Evolutionary conservation across 1,140 invertebrate genomes (phyloP), one percentile per base, ranked within the genome.

Genomic region (Formica exsecta): DNA sequence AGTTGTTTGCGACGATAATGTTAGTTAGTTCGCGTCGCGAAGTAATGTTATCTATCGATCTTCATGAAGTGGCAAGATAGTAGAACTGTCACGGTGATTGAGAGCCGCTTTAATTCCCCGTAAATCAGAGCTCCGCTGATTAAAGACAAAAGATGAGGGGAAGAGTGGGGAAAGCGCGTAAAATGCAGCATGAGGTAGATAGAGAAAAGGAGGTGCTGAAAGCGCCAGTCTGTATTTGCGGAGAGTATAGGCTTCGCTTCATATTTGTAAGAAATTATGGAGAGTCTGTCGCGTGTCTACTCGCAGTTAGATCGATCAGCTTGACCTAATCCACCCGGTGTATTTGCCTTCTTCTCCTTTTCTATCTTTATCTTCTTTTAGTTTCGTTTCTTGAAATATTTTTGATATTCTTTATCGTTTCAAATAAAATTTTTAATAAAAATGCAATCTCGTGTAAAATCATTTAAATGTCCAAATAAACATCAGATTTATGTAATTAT

Each of bases 181-280:
- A 89, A 85, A 59, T 85, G 70, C 65, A 6, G 57, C 54, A 44
- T 38, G 77, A 68, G 16, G 11, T 25, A 88, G 70, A 76, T 61
- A 62, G 79, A 84, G 83, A 86, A 86, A 86, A 87, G 75, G 73
- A 90, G 86, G 89, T 84, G 89, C 32, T 88, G 89, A 91, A 88
- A 88, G 16, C 16, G 89, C 65, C 48, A 64, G 54, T 4, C 76
- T 62, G 64, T 65, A 62, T 79, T 62, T 44, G 85, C 25, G 9
- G 29, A 44, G 41, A 62, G 64, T 38, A 65, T 38, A 59, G 83
- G 44, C 48, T 66, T 77, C 73, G 54, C 64, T 89, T 91, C 91
- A 90, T 89, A 92, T 92, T 92, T 87, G 87, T 79, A 90, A 87
- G 90, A 86, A 92, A 92, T 91, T 89, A 91, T 70, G 87, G 75